phyloP scores from a whole-genome alignment of 2,113 vertebrate genomes.

The Illadopsis cleaveri region DNA sequence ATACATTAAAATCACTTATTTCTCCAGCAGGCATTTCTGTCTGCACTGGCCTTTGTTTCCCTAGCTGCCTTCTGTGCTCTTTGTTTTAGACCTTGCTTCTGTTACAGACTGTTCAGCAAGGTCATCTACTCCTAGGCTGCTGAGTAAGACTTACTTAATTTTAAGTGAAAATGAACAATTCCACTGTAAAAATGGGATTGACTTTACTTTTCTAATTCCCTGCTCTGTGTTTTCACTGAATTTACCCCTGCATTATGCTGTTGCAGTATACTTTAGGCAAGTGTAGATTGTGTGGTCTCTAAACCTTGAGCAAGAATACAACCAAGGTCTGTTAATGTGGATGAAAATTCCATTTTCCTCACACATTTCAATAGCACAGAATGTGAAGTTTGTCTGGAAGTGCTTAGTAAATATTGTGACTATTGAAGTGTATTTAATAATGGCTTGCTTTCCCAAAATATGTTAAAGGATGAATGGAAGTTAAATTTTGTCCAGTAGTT shows the following conservation, averaged over 20 bases:
- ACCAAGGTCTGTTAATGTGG: background rate
- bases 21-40: slow-evolving; percentile 19
- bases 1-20: slow-evolving; percentile 39
- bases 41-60: background rate
- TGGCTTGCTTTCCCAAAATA: background rate
- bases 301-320: background rate
- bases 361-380: background rate
- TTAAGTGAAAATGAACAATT: background rate
- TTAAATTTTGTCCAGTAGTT: slow-evolving; percentile 23
- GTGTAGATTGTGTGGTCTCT: background rate
- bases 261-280: background rate
- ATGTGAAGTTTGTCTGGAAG: background rate
- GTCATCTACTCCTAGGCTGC: background rate
- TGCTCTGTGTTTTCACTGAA: background rate
- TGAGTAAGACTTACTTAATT: background rate
- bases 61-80: slow-evolving; percentile 8
- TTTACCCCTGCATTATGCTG: background rate
- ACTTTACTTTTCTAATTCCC: background rate
- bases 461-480: background rate
- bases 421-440: background rate
- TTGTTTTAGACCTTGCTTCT: slow-evolving; percentile 40
- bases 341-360: background rate
- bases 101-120: background rate
- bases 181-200: background rate
- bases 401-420: background rate